These are phyloP conservation scores for Brachynemurus nebulosus DNA, from an alignment of 2,888 invertebrate genomes.

Conservation along the genomic window DNA sequence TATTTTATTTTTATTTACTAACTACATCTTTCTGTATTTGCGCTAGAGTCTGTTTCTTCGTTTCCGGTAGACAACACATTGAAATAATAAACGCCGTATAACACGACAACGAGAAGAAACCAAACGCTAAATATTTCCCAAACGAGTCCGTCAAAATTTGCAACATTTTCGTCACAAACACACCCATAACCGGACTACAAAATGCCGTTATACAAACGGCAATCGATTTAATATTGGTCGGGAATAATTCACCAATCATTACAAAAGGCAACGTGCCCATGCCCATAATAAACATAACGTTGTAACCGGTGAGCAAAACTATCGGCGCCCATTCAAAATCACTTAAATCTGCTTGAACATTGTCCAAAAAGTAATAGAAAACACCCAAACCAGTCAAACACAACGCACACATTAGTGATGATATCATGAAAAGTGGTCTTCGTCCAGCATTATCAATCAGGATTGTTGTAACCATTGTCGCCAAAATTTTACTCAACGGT, in stretches of 20 bases:
- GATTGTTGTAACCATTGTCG: slow-evolving; percentile 8
- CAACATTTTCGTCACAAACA: slow-evolving; percentile 5
- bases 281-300: slow-evolving; percentile 8
- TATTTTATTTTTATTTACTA: too few relatives aligned
- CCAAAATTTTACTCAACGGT: slow-evolving; percentile 6
- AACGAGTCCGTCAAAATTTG: slow-evolving; percentile 6
- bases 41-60: slow-evolving; percentile 8
- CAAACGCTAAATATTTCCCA: slow-evolving; percentile 5
- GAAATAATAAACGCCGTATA: slow-evolving; percentile 1
- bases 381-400: slow-evolving; percentile 2
- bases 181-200: background rate
- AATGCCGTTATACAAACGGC: slow-evolving; percentile 6
- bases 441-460: slow-evolving; percentile 6
- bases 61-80: slow-evolving; percentile 6
- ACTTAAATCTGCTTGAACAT: background rate
- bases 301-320: background rate
- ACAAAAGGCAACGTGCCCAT: slow-evolving; percentile 8
- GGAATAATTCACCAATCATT: slow-evolving; percentile 10
- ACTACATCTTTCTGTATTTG: slow-evolving; percentile 3
- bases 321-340: slow-evolving; percentile 5
- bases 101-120: background rate
- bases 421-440: slow-evolving; percentile 7
- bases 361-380: slow-evolving; percentile 6
- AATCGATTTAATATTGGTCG: slow-evolving; percentile 6
- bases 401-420: background rate